Conservation (phyloP, 2,797 vertebrate species). For the Masticophis lateralis region DNA sequence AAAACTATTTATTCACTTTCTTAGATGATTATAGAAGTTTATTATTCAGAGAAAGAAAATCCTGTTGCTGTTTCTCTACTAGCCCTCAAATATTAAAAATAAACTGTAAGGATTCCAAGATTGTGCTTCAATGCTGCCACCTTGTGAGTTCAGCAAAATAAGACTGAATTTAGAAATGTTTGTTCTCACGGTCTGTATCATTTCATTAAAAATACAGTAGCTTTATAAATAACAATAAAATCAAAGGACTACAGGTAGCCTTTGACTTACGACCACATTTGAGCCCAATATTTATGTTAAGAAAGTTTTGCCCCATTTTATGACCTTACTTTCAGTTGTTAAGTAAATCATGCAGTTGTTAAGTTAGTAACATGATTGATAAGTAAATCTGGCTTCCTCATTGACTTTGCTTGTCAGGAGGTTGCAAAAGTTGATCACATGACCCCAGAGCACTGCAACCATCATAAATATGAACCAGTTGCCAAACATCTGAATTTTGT, state of each 20-base stretch:
- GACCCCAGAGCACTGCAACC: neutral
- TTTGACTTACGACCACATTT: neutral
- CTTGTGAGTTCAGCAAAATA: slow-evolving; percentile 45
- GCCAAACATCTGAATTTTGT: neutral
- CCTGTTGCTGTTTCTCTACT: fast-evolving
- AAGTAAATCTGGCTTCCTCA: neutral
- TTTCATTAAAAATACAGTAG: neutral
- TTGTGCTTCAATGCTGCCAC: slow-evolving; percentile 62
- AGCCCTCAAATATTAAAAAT: neutral
- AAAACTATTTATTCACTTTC: neutral
- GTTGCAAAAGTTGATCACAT: neutral
- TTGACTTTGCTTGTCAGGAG: neutral
- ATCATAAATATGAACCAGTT: neutral
- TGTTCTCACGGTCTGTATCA: fast-evolving
- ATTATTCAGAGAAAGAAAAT: fast-evolving
- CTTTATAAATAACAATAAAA: too few relatives aligned
- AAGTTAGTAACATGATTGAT: neutral
- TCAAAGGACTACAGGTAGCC: too few relatives aligned
- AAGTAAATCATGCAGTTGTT: neutral
- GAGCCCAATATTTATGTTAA: neutral
- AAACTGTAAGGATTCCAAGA: neutral
- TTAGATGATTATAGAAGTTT: neutral
- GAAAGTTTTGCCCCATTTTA: neutral
- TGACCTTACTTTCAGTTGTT: neutral
- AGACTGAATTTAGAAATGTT: fast-evolving